Conservation (phyloP, 1,140 invertebrate genomes). For the Dreissena polymorpha region DNA sequence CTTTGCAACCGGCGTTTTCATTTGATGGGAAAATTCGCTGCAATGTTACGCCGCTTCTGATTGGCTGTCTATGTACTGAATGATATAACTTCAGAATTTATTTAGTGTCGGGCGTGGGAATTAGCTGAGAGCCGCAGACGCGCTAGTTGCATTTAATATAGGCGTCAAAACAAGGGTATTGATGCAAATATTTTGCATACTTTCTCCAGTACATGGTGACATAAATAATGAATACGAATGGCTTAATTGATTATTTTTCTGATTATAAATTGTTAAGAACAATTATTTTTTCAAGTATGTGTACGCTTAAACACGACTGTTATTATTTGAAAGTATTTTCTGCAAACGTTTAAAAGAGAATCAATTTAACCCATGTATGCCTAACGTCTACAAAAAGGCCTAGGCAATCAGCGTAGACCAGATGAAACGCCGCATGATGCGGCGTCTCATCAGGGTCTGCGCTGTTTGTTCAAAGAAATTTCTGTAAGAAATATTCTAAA, state of each 20-base stretch:
- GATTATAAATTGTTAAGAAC: neutral
- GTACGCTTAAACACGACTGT: too few species aligned
- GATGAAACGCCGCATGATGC: too few species aligned
- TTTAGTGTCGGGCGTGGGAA: slow-evolving; percentile 42
- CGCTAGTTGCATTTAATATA: neutral
- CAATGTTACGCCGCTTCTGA: slow-evolving; percentile 13
- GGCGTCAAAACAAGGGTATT: neutral
- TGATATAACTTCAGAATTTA: slow-evolving; percentile 48
- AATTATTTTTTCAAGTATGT: neutral
- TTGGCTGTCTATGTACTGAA: slow-evolving; percentile 31
- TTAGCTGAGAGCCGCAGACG: slow-evolving; percentile 5
- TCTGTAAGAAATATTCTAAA: too few species aligned
- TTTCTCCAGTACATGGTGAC: neutral
- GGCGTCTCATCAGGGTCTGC: too few species aligned
- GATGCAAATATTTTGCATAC: neutral
- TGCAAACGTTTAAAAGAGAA: too few species aligned
- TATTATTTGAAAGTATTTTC: too few species aligned
- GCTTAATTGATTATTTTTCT: neutral
- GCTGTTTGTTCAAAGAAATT: too few species aligned
- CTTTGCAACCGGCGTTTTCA: slow-evolving; percentile 8
- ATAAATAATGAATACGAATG: neutral
- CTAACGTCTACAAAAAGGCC: too few species aligned
- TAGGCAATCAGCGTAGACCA: too few species aligned
- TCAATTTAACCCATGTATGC: too few species aligned
- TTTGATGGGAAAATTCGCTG: slow-evolving; percentile 35